A percentile compares a stretch with the other conserved stretches of the same genome.
These are phyloP conservation scores for Carcinoscorpius rotundicauda DNA, from an alignment of 1,140 invertebrate genomes.

Conservation along the genomic window DNA sequence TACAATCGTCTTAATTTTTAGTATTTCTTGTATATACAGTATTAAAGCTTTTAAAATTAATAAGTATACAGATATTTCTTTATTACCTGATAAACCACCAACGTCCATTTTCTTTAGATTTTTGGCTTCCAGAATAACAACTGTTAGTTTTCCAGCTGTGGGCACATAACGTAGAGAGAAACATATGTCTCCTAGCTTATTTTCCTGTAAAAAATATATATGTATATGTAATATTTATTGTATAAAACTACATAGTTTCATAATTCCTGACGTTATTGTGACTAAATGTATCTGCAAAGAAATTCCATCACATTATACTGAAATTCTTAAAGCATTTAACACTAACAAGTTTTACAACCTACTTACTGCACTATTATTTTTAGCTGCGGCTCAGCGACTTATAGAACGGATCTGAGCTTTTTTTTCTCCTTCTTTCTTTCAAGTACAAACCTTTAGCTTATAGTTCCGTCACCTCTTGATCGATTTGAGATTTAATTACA, in stretches of 20 bases:
- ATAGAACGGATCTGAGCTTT: too few relatives aligned
- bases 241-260: not conserved
- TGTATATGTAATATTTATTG: not conserved
- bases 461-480: too few relatives aligned
- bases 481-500: too few relatives aligned
- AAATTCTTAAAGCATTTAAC: too few relatives aligned
- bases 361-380: too few relatives aligned
- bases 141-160: constrained; percentile 57
- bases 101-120: constrained; percentile 71
- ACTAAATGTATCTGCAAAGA: constrained; percentile 7
- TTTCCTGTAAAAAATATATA: constrained; percentile 49
- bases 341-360: too few relatives aligned
- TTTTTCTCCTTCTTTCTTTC: too few relatives aligned
- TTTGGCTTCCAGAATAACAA: constrained; percentile 62
- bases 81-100: constrained; percentile 48
- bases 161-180: constrained; percentile 64
- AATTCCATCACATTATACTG: not conserved
- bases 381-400: too few relatives aligned
- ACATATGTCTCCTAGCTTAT: constrained; percentile 76
- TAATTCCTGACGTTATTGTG: not conserved
- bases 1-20: too few relatives aligned
- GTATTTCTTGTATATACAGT: too few relatives aligned
- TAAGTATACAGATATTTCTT: constrained; percentile 31
- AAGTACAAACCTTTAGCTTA: too few relatives aligned
- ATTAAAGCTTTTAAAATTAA: constrained; percentile 51